Conservation (phyloP, 1,140 invertebrate species). For the Drosophila mayri region DNA sequence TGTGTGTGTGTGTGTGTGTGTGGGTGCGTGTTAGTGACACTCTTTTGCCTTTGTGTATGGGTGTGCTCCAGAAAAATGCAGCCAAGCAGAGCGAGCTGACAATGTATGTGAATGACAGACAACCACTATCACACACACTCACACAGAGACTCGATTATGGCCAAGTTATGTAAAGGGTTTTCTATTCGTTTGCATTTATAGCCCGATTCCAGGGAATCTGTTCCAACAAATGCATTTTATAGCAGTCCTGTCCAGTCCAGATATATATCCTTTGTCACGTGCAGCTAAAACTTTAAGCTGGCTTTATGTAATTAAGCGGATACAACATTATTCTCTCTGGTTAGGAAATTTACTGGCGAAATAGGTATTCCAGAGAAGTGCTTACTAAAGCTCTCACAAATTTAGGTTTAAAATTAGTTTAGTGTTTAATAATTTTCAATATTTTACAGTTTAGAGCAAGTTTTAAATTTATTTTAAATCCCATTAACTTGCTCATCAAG, state of each 20-base stretch:
- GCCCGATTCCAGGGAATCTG: slow-evolving; percentile 5
- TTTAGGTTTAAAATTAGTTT: neutral
- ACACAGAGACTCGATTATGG: slow-evolving; percentile 6
- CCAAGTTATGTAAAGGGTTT: slow-evolving; percentile 29
- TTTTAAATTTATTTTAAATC: neutral
- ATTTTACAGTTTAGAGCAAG: neutral
- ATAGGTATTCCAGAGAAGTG: neutral
- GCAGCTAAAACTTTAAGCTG: slow-evolving; percentile 29
- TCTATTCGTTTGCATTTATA: slow-evolving; percentile 9
- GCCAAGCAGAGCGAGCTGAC: slow-evolving; percentile 26
- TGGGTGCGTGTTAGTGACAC: slow-evolving; percentile 53
- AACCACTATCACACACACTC: neutral
- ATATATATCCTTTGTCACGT: slow-evolving; percentile 1
- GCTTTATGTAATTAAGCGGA: slow-evolving; percentile 13
- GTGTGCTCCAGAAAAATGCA: slow-evolving; percentile 66
- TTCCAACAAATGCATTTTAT: slow-evolving; percentile 2
- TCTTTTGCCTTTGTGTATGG: slow-evolving; percentile 49
- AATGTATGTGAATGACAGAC: slow-evolving; percentile 62
- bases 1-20: slow-evolving; percentile 20
- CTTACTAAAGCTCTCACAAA: too few relatives aligned
- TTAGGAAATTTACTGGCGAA: neutral
- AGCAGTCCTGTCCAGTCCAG: neutral
- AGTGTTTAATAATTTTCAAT: neutral
- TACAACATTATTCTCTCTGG: neutral
- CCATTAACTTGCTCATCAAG: neutral